Percentiles rank a stretch among this genome's conserved stretches.
phyloP scores from a whole-genome alignment of 2,797 vertebrate species.

The Onychomys leucogaster region DNA sequence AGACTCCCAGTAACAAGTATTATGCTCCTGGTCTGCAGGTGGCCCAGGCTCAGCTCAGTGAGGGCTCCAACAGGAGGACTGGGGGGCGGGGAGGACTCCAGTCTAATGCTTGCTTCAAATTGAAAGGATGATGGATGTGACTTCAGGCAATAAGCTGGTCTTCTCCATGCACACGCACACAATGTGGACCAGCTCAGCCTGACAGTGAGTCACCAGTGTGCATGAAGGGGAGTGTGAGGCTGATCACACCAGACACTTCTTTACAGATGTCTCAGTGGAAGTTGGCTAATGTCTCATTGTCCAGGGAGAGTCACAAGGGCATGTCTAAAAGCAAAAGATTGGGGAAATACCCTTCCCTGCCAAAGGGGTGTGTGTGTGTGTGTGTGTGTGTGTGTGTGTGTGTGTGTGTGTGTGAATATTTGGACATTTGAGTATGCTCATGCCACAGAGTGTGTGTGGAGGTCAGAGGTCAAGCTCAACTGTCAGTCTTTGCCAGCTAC shows the following conservation, averaged over 20 bases:
- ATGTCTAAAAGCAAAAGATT: not conserved
- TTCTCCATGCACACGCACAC: rapidly evolving
- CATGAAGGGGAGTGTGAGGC: not conserved
- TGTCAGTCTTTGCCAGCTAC: not conserved
- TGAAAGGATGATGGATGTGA: not conserved
- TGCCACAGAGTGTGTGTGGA: not conserved
- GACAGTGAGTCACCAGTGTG: not conserved
- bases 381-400: not conserved
- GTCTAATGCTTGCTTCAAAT: not conserved
- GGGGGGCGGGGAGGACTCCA: too few relatives aligned
- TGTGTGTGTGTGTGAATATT: not conserved
- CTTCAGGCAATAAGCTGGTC: not conserved
- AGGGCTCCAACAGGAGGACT: too few relatives aligned
- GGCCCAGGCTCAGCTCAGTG: not conserved
- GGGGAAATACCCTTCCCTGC: not conserved
- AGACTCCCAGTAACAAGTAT: not conserved
- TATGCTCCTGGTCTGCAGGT: not conserved
- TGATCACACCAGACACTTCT: not conserved
- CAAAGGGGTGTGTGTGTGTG: not conserved
- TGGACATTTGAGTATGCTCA: not conserved
- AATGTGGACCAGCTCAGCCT: not conserved
- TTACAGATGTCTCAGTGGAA: not conserved
- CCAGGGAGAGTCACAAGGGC: not conserved
- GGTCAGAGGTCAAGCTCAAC: not conserved
- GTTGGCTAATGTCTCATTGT: not conserved